Evolutionary conservation across 2,888 invertebrate genomes (phyloP), one percentile per base, ranked within the genome.

Genomic region (Nematopogon swammerdamellus): DNA sequence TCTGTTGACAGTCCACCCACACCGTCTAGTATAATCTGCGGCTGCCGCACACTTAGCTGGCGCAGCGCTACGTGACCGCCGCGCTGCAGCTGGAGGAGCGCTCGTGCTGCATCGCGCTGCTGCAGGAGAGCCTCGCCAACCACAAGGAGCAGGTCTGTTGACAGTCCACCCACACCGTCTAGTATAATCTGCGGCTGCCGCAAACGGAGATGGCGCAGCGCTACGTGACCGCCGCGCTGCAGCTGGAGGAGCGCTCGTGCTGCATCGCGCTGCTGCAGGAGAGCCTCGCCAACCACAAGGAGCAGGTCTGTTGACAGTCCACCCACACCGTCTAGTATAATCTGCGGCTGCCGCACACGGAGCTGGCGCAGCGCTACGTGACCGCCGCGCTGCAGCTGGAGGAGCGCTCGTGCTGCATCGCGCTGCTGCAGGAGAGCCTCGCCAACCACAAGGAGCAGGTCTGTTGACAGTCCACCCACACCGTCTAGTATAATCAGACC

Each of bases 311-410:
- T n/a, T n/a, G n/a, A n/a, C n/a, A n/a, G n/a, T n/a, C n/a, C n/a
- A n/a, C n/a, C n/a, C n/a, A n/a, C n/a, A n/a, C n/a, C n/a, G n/a
- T n/a, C n/a, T n/a, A n/a, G n/a, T n/a, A n/a, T n/a, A n/a, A n/a
- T n/a, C 86, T 86, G 57, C 73, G 84, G 45, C n/a, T n/a, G n/a
- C n/a, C n/a, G n/a, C n/a, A 77, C 46, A 82, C 83, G 1, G 86
- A 87, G 54, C 61, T 88, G 17, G 83, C 85, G 1, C 82, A 84
- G 55, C 73, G 85, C 52, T 65, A 87, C 18, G 81, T 87, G 50
- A 83, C 85, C 0, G 70, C 85, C 0, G 80, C 81, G 1, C 63
- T 87, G 29, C 83, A 85, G 52, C 59, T 85, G 5, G 85, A 85
- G 57, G 86, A 86, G 57, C 73, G 84, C 44, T 77, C 81, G 1